phyloP scores from a whole-genome alignment of 1,140 invertebrate genomes.

The Chymomyza costata region DNA sequence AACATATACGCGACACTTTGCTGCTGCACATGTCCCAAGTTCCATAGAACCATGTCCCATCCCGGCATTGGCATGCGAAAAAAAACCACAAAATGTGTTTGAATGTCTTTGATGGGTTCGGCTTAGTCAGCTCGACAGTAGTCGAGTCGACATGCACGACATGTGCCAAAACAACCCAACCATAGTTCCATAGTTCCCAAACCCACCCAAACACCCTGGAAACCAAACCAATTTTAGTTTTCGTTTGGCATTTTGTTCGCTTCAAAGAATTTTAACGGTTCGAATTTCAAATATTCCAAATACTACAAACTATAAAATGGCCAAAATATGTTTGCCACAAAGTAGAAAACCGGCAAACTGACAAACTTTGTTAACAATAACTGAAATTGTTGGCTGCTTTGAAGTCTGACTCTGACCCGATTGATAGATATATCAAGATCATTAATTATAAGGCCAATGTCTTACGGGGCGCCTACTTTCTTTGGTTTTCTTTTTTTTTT shows the following conservation, averaged over 20 bases:
- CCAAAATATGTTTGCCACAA: constrained; percentile 3
- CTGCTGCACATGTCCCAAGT: constrained; percentile 48
- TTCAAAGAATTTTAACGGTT: constrained; percentile 58
- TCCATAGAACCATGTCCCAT: constrained; percentile 10
- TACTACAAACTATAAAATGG: constrained; percentile 40
- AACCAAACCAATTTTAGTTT: constrained; percentile 40
- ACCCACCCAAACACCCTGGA: constrained; percentile 1
- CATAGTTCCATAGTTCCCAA: constrained; percentile 2
- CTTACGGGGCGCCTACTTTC: constrained; percentile 56
- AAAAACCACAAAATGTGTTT: constrained; percentile 63
- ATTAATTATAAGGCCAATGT: constrained; percentile 55
- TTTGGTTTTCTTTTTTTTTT: constrained; percentile 18
- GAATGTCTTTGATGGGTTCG: constrained; percentile 72
- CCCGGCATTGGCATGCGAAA: constrained; percentile 25
- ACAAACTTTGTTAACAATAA: too few relatives aligned
- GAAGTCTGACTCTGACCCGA: constrained; percentile 29
- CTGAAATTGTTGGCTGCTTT: too few relatives aligned
- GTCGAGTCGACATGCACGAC: too few relatives aligned
- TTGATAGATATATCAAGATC: constrained; percentile 64
- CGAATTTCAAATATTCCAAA: constrained; percentile 55
- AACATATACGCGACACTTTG: constrained; percentile 41
- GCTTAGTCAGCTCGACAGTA: too few relatives aligned
- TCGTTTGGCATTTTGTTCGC: constrained; percentile 43
- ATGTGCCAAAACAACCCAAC: constrained; percentile 6
- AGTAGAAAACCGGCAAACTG: background rate